Evolutionary conservation across 2,797 vertebrate species (phyloP).

Genomic region (Nannoperca australis): DNA sequence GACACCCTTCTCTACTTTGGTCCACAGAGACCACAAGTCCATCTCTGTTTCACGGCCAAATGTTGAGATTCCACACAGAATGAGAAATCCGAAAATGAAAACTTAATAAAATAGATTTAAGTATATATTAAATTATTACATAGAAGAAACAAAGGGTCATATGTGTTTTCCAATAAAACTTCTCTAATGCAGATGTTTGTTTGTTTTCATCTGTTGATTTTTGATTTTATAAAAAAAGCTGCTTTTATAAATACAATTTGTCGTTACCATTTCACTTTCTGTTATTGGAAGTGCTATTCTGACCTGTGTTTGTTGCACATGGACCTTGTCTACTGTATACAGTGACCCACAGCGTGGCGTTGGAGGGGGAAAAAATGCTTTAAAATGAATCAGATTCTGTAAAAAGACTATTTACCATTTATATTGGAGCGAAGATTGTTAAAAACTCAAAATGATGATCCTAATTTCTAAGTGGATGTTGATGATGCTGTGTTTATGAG

Average conservation of each 20-base stretch:
- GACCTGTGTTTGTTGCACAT: no score
- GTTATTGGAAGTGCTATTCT: no score
- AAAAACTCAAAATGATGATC: neutral
- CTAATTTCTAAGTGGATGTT: conserved; percentile 13
- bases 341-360: neutral
- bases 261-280: no score
- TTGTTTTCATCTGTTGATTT: neutral
- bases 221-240: neutral
- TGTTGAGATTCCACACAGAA: neutral
- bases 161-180: neutral
- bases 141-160: neutral
- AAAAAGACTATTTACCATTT: neutral
- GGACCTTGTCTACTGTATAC: no score
- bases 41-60: neutral
- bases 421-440: neutral
- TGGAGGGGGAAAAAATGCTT: neutral
- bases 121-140: neutral
- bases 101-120: neutral
- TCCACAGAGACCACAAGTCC: neutral
- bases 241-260: neutral
- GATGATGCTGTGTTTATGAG: conserved; percentile 11
- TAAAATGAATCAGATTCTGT: neutral
- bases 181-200: neutral
- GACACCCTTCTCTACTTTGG: neutral
- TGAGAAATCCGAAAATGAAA: neutral